These are phyloP conservation scores for Pasiphila rectangulata DNA, from an alignment of 2,888 invertebrate genomes.

Conservation along the genomic window DNA sequence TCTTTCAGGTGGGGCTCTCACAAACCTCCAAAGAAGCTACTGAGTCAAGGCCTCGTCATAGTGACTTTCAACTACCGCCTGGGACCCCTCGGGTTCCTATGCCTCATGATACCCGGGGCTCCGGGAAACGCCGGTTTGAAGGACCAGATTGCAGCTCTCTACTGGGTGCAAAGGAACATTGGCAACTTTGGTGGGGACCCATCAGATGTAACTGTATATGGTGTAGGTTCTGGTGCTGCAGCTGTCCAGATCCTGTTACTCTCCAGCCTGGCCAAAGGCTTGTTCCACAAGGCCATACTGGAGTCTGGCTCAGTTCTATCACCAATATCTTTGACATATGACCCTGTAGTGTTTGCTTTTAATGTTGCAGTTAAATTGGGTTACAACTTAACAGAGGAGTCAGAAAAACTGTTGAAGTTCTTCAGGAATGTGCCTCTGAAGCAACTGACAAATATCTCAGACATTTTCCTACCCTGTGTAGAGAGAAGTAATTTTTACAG, in stretches of 20 bases:
- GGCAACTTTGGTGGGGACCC: conserved; percentile 64
- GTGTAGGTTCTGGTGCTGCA: conserved; percentile 61
- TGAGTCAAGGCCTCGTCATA: conserved; percentile 51
- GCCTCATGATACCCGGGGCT: conserved; percentile 50
- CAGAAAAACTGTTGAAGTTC: conserved; percentile 44
- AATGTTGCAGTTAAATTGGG: conserved; percentile 72
- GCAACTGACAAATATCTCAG: conserved; percentile 40
- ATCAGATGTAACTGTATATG: conserved; percentile 60
- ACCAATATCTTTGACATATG: conserved; percentile 49
- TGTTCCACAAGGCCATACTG: conserved; percentile 60
- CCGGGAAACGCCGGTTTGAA: conserved; percentile 71
- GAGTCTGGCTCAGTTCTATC: conserved; percentile 68
- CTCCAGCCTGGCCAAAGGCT: conserved; percentile 51
- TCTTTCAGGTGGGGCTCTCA: conserved; percentile 62
- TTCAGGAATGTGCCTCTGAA: conserved; percentile 39
- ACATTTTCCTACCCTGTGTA: conserved; percentile 55
- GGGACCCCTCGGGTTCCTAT: conserved; percentile 69
- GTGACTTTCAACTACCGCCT: conserved; percentile 69
- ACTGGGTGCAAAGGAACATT: conserved; percentile 70
- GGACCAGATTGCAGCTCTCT: conserved; percentile 66
- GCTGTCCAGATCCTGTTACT: conserved; percentile 58
- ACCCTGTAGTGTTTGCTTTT: conserved; percentile 49
- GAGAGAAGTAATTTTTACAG: conserved; percentile 42
- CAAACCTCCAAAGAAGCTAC: conserved; percentile 47
- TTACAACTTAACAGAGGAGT: conserved; percentile 41